A percentile compares a stretch with the other conserved stretches of the same genome.
These are phyloP conservation scores for Netta rufina DNA, from an alignment of 2,797 vertebrate genomes.

Conservation along the genomic window DNA sequence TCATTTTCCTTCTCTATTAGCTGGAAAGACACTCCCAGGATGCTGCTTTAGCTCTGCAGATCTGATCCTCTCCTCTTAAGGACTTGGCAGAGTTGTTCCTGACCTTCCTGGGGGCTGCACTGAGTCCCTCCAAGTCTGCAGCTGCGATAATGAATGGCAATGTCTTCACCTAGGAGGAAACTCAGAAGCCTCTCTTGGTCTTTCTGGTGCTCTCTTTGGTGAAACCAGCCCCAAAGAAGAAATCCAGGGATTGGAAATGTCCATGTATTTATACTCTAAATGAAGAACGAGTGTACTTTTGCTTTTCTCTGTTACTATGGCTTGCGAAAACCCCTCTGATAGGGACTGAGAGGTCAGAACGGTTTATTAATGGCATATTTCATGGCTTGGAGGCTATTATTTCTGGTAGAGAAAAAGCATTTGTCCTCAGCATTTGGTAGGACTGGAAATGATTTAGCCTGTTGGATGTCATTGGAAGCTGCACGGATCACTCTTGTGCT, in stretches of 20 bases:
- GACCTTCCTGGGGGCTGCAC: not conserved
- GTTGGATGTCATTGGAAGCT: not conserved
- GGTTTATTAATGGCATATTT: not conserved
- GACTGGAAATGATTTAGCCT: not conserved
- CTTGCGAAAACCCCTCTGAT: not conserved
- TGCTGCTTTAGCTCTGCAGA: not conserved
- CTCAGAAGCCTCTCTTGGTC: not conserved
- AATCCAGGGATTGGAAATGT: not conserved
- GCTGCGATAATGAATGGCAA: accelerated
- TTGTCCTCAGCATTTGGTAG: not conserved
- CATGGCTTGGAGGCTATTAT: not conserved
- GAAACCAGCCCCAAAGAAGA: not conserved
- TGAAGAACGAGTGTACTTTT: not conserved
- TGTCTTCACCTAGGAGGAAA: not conserved
- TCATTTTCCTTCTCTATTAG: accelerated
- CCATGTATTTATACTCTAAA: not conserved
- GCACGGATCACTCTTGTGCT: not conserved
- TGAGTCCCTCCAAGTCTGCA: accelerated
- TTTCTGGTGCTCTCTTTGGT: not conserved
- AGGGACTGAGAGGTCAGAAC: not conserved
- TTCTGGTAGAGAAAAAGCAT: not conserved
- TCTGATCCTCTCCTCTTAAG: not conserved
- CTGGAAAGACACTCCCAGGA: not conserved
- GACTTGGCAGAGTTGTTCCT: not conserved
- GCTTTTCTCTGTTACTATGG: not conserved